These are phyloP conservation scores for Metallyticus violacea DNA, from an alignment of 2,888 invertebrate genomes.

Conservation along the genomic window DNA sequence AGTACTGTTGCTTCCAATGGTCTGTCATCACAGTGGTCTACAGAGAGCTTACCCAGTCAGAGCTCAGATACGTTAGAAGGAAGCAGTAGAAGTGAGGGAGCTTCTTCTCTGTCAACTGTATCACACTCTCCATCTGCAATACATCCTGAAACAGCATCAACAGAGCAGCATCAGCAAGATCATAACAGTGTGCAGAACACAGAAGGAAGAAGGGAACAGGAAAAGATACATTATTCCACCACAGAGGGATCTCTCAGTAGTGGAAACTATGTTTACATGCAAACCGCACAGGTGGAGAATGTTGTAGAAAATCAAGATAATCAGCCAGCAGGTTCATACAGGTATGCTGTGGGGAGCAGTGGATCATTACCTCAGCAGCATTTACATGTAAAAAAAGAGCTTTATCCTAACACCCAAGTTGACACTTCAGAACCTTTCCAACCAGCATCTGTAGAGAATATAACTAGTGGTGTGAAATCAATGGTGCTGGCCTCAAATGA, in stretches of 20 bases:
- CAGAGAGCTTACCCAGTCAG: slow-evolving; percentile 63
- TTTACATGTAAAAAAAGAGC: neutral
- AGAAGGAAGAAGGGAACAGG: neutral
- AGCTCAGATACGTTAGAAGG: slow-evolving; percentile 54
- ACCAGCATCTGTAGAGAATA: neutral
- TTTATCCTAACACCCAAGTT: neutral
- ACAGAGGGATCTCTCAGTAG: neutral
- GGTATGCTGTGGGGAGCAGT: no score
- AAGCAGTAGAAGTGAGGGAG: neutral
- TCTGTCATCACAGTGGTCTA: slow-evolving; percentile 59
- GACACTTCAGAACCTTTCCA: no score
- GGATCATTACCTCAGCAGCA: neutral
- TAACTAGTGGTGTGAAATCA: neutral
- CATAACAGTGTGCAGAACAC: neutral
- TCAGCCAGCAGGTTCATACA: neutral
- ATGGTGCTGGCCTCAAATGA: neutral
- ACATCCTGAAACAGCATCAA: neutral
- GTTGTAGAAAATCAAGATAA: neutral
- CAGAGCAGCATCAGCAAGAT: neutral
- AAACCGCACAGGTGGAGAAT: neutral
- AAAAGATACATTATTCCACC: no score
- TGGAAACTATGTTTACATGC: neutral
- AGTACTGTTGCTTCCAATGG: slow-evolving; percentile 40
- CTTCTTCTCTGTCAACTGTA: neutral
- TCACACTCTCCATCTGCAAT: neutral